Evolutionary conservation across 2,797 vertebrate species (phyloP), one percentile per base, ranked within the genome.

Genomic region (Botia almorhae): DNA sequence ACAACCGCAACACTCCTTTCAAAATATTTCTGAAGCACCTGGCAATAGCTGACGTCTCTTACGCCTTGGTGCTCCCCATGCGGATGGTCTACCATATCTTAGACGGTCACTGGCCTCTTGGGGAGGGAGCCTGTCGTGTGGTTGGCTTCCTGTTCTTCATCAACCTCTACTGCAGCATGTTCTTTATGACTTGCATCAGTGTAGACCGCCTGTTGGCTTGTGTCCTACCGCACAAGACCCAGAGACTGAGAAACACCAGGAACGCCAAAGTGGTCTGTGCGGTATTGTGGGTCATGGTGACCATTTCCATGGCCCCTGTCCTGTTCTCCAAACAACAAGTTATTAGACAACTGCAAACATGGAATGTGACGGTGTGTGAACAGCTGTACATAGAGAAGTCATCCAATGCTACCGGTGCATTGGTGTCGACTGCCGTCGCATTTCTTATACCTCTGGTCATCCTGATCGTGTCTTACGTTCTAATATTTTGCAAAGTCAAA

Each of bases 91-190:
- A 93, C 85, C 94, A 95, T 51, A 80, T 92, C 0, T 90, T 77
- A 14, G 75, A 85, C 7, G 81, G 76, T 69, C 58, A 87, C 85
- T 94, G 94, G 94, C 89, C 87, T 4, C 89, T 94, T 48, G 93
- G 92, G 5, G 74, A 87, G 29, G 39, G 83, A 0, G 19, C 84
- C 3, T 94, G 94, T 84, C 87, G 88, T 3, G 13, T 93, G 7
- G 86, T 87, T 12, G 92, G 92, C 68, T 94, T 93, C 84, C 88
- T 95, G 16, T 94, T 95, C 75, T 93, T 92, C 75, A 74, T 94
- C 0, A 95, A 94, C 87, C 90, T 94, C 89, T 94, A 94, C 84
- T 91, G 92, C 84, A 94, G 93, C 79, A 83, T 94, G 36, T 94
- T 90, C 72, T 78, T 94, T 12, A 93, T 94, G 90, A 89, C 91